Conservation (phyloP, 2,888 invertebrate genomes). For the Epistrophella euchroma region DNA sequence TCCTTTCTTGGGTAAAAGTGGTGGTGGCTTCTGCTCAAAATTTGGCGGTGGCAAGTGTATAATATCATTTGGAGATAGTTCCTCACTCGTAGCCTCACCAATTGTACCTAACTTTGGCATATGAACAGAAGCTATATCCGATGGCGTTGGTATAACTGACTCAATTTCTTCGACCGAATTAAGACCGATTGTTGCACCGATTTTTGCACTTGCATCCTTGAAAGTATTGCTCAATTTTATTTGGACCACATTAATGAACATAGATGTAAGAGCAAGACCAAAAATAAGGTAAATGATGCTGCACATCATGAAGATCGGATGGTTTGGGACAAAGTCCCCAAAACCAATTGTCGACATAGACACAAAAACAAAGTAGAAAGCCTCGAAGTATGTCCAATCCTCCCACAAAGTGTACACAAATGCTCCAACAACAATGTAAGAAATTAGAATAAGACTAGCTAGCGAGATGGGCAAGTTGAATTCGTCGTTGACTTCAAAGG, state of each 20-base stretch:
- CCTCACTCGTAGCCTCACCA: conserved; percentile 78
- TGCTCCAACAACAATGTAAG: conserved; percentile 95
- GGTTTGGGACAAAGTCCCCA: conserved; percentile 95
- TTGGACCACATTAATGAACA: conserved; percentile 98
- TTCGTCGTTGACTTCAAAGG: conserved; percentile 93
- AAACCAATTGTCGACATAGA: conserved; percentile 99
- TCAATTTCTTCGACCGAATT: conserved; percentile 87
- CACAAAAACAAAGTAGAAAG: conserved; percentile 98
- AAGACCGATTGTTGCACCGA: conserved; percentile 93
- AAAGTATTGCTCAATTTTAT: conserved; percentile 92
- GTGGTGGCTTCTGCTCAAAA: conserved; percentile 77
- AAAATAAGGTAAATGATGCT: conserved; percentile 97
- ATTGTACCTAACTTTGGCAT: conserved; percentile 80
- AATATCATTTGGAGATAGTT: conserved; percentile 29
- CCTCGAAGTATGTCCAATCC: conserved; percentile 95
- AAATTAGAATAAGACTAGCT: conserved; percentile 91
- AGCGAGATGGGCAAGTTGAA: conserved; percentile 97
- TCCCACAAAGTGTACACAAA: conserved; percentile 91
- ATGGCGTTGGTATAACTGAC: conserved; percentile 80
- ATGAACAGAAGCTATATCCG: conserved; percentile 80
- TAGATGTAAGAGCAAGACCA: conserved; percentile 96
- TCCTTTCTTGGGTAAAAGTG: conserved; percentile 78
- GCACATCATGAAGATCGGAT: conserved; percentile 94
- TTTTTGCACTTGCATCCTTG: conserved; percentile 92
- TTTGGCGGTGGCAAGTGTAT: conserved; percentile 41